These are phyloP conservation scores for Fringilla coelebs DNA, from an alignment of 2,797 vertebrate genomes.

Conservation along the genomic window DNA sequence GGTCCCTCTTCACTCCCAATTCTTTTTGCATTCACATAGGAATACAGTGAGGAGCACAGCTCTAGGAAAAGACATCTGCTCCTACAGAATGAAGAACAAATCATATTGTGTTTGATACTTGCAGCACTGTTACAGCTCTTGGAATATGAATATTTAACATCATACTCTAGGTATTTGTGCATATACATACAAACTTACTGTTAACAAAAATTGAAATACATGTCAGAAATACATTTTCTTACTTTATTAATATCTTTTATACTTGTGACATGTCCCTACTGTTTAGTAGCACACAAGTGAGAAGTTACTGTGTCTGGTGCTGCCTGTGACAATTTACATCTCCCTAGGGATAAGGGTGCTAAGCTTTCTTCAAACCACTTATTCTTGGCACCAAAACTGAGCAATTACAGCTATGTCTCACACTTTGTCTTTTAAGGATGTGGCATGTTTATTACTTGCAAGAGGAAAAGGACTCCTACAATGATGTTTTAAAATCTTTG, in stretches of 20 bases:
- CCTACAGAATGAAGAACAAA: background rate
- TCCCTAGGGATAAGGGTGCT: slow-evolving; percentile 25
- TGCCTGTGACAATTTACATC: background rate
- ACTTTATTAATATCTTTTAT: background rate
- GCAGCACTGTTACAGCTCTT: background rate
- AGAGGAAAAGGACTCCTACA: slow-evolving; percentile 20
- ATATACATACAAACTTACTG: background rate
- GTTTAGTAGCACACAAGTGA: background rate
- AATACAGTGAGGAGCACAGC: background rate
- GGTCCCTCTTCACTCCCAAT: background rate
- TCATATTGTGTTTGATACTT: background rate
- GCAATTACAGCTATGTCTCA: slow-evolving; percentile 18
- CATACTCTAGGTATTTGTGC: background rate
- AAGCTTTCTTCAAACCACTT: slow-evolving; percentile 28
- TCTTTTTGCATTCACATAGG: background rate
- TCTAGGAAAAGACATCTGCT: background rate
- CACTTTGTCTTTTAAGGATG: slow-evolving; percentile 29
- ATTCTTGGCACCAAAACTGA: slow-evolving; percentile 16
- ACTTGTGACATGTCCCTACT: background rate
- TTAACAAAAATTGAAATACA: background rate
- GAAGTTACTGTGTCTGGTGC: background rate
- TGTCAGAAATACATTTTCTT: background rate
- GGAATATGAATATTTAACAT: background rate
- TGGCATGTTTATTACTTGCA: slow-evolving; percentile 31
- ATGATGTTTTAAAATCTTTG: background rate